These are phyloP conservation scores for Corvus moneduloides DNA, from an alignment of 2,113 vertebrate species.

Conservation along the genomic window DNA sequence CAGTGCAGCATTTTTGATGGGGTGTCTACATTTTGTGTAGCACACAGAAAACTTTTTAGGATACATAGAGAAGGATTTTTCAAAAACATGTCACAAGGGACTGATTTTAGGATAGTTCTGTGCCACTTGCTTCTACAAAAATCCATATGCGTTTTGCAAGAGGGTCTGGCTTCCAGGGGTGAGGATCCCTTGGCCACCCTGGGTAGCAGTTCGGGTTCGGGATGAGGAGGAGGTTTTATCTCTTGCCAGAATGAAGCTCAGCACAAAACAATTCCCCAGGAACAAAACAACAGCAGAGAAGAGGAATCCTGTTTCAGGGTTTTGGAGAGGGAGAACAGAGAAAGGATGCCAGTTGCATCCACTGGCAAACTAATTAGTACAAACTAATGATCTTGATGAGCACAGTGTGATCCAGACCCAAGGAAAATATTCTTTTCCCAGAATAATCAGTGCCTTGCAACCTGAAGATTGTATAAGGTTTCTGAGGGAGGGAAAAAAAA, in stretches of 20 bases:
- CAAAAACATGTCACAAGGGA: not conserved
- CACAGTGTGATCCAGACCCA: not conserved
- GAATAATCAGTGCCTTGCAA: not conserved
- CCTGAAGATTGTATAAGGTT: not conserved
- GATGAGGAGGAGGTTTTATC: not conserved
- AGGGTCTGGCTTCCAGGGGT: not conserved
- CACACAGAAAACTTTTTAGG: not conserved
- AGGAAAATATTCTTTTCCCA: not conserved
- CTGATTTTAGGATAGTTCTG: not conserved
- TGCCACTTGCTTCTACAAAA: not conserved
- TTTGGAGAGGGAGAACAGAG: not conserved
- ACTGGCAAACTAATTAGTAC: not conserved
- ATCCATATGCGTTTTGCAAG: not conserved
- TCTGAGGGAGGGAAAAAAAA: not conserved
- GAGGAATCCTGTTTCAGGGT: not conserved
- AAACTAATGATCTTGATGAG: not conserved
- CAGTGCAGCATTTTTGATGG: not conserved
- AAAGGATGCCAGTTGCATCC: not conserved
- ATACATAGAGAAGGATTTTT: not conserved
- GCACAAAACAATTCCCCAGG: not conserved
- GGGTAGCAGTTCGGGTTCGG: fast-evolving
- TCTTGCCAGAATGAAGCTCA: not conserved
- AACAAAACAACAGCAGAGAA: not conserved
- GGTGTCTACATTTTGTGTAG: not conserved
- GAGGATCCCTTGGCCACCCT: not conserved